Conservation (phyloP, 2,888 invertebrate species). For the Caenorhabditis zanzibari region DNA sequence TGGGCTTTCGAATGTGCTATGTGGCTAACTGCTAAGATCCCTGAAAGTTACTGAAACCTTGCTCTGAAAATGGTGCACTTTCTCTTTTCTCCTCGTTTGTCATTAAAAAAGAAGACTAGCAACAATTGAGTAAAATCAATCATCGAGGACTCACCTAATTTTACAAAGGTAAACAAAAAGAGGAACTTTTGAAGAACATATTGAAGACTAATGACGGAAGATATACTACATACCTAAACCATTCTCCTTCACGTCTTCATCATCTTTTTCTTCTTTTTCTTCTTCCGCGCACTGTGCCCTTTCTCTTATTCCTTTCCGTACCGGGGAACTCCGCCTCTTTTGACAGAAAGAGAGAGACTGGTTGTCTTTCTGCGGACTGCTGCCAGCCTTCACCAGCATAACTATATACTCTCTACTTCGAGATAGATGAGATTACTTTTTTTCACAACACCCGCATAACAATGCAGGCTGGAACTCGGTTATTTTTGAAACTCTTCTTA, state of each 20-base stretch:
- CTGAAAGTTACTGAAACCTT: no score
- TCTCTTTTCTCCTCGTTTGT: no score
- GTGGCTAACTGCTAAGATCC: no score
- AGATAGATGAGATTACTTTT: conserved; percentile 33
- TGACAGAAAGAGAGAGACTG: conserved; percentile 22
- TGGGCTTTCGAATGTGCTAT: no score
- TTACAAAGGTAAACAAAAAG: conserved; percentile 7
- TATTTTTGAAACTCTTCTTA: not conserved
- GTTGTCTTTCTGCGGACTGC: conserved; percentile 51
- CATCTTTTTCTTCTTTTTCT: conserved; percentile 35
- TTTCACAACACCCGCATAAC: conserved; percentile 34
- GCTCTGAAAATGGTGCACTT: no score
- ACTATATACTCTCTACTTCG: conserved; percentile 42
- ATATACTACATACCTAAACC: conserved; percentile 29
- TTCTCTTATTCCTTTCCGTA: conserved; percentile 4
- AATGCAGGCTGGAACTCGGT: conserved; percentile 32
- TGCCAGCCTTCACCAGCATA: conserved; percentile 43
- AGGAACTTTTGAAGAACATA: conserved; percentile 1
- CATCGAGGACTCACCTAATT: not conserved
- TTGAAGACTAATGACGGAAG: conserved; percentile 38
- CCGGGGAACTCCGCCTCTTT: conserved; percentile 35
- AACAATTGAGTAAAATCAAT: not conserved
- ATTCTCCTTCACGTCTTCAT: conserved; percentile 32
- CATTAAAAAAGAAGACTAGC: not conserved
- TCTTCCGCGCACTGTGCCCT: conserved; percentile 33